phyloP scores from a whole-genome alignment of 2,797 vertebrate genomes.

The Rhabdophis nuchalis region DNA sequence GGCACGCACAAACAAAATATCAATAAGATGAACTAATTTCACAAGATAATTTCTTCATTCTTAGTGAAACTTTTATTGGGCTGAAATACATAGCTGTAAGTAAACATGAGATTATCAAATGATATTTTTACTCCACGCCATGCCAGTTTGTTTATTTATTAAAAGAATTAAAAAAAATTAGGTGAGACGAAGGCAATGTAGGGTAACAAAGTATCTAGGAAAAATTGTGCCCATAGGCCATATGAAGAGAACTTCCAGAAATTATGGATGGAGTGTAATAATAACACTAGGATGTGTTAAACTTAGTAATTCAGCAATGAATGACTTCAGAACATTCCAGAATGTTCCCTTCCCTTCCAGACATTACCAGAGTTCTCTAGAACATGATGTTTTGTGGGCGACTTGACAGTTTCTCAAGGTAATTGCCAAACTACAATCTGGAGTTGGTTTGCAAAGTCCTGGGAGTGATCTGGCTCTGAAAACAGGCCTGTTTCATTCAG shows the following conservation, averaged over 20 bases:
- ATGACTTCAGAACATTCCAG: neutral
- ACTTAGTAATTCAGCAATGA: neutral
- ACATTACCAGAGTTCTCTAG: neutral
- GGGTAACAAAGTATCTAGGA: neutral
- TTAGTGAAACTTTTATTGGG: neutral
- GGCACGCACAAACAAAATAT: neutral
- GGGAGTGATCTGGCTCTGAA: neutral
- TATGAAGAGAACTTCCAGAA: neutral
- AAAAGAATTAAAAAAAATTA: neutral
- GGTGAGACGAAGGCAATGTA: neutral
- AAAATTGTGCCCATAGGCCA: neutral
- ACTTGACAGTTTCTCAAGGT: neutral
- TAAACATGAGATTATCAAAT: neutral
- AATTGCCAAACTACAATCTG: neutral
- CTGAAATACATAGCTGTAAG: neutral
- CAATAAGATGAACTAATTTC: neutral
- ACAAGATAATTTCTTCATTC: neutral
- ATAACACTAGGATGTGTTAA: neutral
- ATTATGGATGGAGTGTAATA: neutral
- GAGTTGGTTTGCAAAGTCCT: neutral
- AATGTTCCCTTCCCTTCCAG: neutral
- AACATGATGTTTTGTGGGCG: neutral
- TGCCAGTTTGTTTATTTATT: neutral
- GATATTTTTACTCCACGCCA: neutral
- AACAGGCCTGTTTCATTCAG: neutral